phyloP scores from a whole-genome alignment of 2,888 invertebrate genomes.

The Habrosyne pyritoides region DNA sequence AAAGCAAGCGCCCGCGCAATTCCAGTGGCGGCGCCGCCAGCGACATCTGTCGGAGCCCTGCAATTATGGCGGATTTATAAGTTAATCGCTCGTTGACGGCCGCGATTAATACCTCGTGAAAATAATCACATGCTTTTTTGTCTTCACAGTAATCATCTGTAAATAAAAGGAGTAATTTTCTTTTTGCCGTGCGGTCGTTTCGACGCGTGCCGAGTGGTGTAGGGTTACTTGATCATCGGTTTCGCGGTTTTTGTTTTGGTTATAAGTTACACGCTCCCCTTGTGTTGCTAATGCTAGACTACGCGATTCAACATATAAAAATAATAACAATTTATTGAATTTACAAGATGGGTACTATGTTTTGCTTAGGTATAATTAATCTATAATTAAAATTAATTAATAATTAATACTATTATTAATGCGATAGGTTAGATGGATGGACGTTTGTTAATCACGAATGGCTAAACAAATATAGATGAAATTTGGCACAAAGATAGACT shows the following conservation, averaged over 20 bases:
- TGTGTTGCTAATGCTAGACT: slow-evolving; percentile 20
- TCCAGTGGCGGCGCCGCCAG: slow-evolving; percentile 57
- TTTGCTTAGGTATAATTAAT: no score
- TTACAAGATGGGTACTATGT: no score
- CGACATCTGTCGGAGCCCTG: slow-evolving; percentile 59
- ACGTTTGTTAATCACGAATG: no score
- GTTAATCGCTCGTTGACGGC: slow-evolving; percentile 55
- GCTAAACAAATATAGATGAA: no score
- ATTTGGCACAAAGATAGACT: no score
- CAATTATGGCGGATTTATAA: slow-evolving; percentile 63
- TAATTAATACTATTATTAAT: no score
- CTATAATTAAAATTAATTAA: no score
- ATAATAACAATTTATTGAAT: no score
- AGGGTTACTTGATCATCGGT: slow-evolving; percentile 58
- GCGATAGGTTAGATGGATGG: no score
- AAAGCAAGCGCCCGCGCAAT: slow-evolving; percentile 51
- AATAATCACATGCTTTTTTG: slow-evolving; percentile 62
- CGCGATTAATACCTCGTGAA: slow-evolving; percentile 52
- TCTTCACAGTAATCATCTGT: slow-evolving; percentile 46
- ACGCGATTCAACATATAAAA: slow-evolving; percentile 41
- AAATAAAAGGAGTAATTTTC: slow-evolving; percentile 57
- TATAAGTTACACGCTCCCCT: slow-evolving; percentile 64
- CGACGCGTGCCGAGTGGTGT: slow-evolving; percentile 50
- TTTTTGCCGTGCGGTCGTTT: slow-evolving; percentile 42
- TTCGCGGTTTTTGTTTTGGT: slow-evolving; percentile 69